A percentile compares a stretch with the other conserved stretches of the same genome.
These are phyloP conservation scores for Meiosimyza decipiens DNA, from an alignment of 2,888 invertebrate genomes.

Conservation along the genomic window DNA sequence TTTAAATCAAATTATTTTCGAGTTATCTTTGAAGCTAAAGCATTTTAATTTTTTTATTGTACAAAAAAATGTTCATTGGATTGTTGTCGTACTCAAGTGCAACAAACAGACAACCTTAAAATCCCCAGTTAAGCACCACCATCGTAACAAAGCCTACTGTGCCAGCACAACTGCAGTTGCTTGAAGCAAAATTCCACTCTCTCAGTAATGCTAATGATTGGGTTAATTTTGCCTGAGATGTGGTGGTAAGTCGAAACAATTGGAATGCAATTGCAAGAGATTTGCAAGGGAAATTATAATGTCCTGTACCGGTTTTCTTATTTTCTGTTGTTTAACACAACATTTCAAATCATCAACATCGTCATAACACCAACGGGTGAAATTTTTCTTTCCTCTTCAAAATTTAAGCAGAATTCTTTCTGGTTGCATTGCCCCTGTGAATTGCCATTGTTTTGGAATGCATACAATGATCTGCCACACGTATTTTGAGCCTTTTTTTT, in stretches of 20 bases:
- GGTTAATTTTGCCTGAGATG: too few relatives aligned
- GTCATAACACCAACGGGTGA: constrained; percentile 45
- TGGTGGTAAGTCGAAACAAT: too few relatives aligned
- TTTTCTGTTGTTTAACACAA: not conserved
- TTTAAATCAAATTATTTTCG: too few relatives aligned
- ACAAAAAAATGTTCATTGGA: constrained; percentile 34
- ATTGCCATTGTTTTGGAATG: constrained; percentile 18
- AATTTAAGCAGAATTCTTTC: not conserved
- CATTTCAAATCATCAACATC: too few relatives aligned
- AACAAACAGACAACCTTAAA: too few relatives aligned
- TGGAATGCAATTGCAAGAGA: not conserved
- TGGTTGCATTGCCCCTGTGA: not conserved
- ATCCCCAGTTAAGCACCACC: too few relatives aligned
- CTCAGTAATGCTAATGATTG: too few relatives aligned
- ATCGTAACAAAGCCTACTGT: too few relatives aligned
- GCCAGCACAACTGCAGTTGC: too few relatives aligned
- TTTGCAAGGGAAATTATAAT: constrained; percentile 11
- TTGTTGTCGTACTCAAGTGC: not conserved
- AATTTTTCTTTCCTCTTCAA: constrained; percentile 33
- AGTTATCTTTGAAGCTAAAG: constrained; percentile 31
- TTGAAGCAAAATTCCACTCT: too few relatives aligned
- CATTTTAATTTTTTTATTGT: constrained; percentile 32
- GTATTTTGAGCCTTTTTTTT: not conserved
- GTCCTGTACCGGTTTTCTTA: constrained; percentile 18
- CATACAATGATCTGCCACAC: constrained; percentile 19